Evolutionary conservation across 2,113 vertebrate genomes (phyloP).

Genomic region (Sinocyclocheilus maitianheensis): DNA sequence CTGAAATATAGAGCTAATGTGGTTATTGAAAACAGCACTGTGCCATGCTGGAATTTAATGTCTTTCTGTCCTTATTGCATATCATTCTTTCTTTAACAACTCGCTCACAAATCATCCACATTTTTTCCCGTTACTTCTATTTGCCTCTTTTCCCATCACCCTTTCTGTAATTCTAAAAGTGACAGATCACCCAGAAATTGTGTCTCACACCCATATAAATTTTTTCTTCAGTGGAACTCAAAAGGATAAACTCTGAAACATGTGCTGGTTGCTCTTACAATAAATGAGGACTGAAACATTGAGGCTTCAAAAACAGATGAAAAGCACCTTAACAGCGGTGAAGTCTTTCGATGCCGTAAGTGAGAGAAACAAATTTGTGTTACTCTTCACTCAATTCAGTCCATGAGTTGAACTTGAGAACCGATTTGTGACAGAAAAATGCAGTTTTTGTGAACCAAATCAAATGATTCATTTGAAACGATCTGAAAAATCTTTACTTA

Average conservation of each 20-base stretch:
- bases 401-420: not conserved
- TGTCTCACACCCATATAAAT: not conserved
- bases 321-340: not conserved
- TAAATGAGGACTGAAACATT: not conserved
- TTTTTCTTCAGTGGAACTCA: not conserved
- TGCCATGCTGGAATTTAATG: too few relatives aligned
- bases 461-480: not conserved
- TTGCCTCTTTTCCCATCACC: not conserved
- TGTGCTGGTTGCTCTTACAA: not conserved
- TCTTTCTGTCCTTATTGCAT: conserved; percentile 11
- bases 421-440: not conserved
- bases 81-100: not conserved
- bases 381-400: not conserved
- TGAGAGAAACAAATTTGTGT: too few relatives aligned
- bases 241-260: not conserved
- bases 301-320: not conserved
- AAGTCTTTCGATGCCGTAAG: not conserved
- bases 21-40: conserved; percentile 20
- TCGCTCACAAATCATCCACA: not conserved
- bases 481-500: too few relatives aligned
- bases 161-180: not conserved
- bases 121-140: not conserved
- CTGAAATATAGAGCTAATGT: conserved; percentile 63
- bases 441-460: not conserved
- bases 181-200: not conserved